Percentiles rank a stretch among this genome's conserved stretches.
phyloP scores from a whole-genome alignment of 2,888 invertebrate species.

The Tenodera sinensis region DNA sequence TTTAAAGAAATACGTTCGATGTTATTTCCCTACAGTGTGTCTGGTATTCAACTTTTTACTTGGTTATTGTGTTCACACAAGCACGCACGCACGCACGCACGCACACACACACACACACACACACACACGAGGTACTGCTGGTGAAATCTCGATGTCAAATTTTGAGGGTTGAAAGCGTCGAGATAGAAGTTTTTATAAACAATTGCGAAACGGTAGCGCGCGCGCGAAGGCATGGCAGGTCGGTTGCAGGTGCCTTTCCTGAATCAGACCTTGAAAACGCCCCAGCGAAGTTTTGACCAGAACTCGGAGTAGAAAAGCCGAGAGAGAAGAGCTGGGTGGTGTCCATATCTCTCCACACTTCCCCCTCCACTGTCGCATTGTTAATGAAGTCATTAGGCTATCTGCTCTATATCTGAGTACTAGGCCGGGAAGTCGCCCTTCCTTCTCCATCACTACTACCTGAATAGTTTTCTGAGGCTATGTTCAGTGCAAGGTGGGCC shows the following conservation, averaged over 20 bases:
- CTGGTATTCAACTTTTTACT: no score
- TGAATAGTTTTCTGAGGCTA: background rate
- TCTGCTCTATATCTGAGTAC: constrained; percentile 6
- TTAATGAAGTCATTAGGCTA: constrained; percentile 15
- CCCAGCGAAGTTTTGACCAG: no score
- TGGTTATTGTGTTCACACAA: no score
- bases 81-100: no score
- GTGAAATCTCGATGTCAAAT: no score
- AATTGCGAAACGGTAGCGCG: background rate
- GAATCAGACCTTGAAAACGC: no score
- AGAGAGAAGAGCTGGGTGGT: background rate
- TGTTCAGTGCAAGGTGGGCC: background rate
- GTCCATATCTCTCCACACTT: background rate
- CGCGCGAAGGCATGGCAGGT: background rate
- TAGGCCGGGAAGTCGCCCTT: background rate
- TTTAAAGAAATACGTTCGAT: no score
- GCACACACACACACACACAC: no score
- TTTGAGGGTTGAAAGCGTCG: no score
- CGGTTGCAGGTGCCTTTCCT: background rate
- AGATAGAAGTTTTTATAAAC: background rate
- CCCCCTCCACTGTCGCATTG: background rate
- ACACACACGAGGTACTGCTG: no score
- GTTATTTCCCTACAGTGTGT: no score
- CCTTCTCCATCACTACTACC: background rate
- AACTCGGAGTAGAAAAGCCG: background rate